Evolutionary conservation across 2,888 invertebrate genomes (phyloP).

Genomic region (Vanessa cardui): DNA sequence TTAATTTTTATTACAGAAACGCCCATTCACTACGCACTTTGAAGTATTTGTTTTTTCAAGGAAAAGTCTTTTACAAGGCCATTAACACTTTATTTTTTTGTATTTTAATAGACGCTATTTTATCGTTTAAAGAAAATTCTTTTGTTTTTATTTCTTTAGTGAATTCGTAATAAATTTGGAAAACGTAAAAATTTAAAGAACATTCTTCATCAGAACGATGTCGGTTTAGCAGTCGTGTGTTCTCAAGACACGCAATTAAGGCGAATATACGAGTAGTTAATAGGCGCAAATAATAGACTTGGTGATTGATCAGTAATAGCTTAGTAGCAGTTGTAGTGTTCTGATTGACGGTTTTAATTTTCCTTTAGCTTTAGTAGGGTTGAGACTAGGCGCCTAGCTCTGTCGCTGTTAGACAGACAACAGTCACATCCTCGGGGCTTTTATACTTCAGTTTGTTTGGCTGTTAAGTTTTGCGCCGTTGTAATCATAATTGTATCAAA

Average conservation of each 20-base stretch:
- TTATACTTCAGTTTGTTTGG: constrained; percentile 42
- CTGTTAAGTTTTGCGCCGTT: constrained; percentile 27
- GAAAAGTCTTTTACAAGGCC: constrained; percentile 33
- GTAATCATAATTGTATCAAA: constrained; percentile 3
- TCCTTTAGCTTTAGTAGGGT: constrained; percentile 44
- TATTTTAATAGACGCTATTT: constrained; percentile 22
- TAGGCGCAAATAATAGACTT: constrained; percentile 68
- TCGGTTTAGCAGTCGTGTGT: constrained; percentile 43
- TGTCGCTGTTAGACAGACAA: constrained; percentile 52
- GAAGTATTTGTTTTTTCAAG: constrained; percentile 55
- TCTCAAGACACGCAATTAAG: constrained; percentile 65
- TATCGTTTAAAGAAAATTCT: constrained; percentile 7
- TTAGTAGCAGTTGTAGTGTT: constrained; percentile 46
- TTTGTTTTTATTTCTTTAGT: constrained; percentile 11
- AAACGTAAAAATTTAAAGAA: constrained; percentile 9
- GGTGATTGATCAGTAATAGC: constrained; percentile 74
- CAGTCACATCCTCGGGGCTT: constrained; percentile 48
- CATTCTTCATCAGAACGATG: constrained; percentile 3
- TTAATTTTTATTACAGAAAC: constrained; percentile 76
- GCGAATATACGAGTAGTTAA: constrained; percentile 66
- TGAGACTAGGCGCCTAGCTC: constrained; percentile 50
- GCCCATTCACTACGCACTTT: constrained; percentile 56
- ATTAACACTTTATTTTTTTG: constrained; percentile 35
- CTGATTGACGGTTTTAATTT: constrained; percentile 79
- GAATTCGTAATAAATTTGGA: constrained; percentile 7